Percentiles rank a stretch among this genome's conserved stretches.
Conservation (phyloP, 2,888 invertebrate species). For the Graphium colonna region DNA sequence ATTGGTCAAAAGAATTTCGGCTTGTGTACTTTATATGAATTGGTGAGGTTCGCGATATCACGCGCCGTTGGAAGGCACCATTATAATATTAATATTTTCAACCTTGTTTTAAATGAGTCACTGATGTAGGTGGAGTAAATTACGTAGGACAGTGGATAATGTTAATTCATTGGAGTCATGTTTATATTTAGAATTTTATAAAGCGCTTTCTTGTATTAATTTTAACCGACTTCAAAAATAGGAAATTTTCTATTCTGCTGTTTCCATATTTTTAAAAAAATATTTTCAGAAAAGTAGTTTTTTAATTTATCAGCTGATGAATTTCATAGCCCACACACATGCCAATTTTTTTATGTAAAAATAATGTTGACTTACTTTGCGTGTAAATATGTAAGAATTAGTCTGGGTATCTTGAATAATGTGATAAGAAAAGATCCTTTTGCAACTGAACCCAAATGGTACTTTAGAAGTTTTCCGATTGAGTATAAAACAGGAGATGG, state of each 20-base stretch:
- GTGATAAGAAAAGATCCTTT: constrained; percentile 97
- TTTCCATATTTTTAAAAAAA: too few species aligned
- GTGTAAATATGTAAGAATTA: constrained; percentile 93
- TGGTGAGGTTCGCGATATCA: too few species aligned
- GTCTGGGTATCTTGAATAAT: constrained; percentile 93
- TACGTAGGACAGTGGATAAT: neutral
- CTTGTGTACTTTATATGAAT: too few species aligned
- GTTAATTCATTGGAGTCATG: neutral
- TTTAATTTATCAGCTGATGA: too few species aligned
- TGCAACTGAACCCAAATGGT: constrained; percentile 96
- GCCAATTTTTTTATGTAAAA: too few species aligned
- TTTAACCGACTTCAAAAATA: too few species aligned
- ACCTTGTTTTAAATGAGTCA: constrained; percentile 6
- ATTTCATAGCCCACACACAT: too few species aligned
- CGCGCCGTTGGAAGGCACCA: neutral
- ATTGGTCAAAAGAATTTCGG: too few species aligned
- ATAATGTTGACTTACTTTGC: constrained; percentile 84
- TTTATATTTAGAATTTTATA: neutral
- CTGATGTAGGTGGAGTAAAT: neutral
- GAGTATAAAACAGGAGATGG: constrained; percentile 85
- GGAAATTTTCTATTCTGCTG: too few species aligned
- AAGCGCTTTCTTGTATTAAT: neutral
- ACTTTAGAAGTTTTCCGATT: constrained; percentile 88
- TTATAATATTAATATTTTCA: neutral
- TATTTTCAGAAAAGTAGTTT: too few species aligned